Base-by-base conservation (phyloP, 2,797 vertebrate species). In the Karalla daura region DNA sequence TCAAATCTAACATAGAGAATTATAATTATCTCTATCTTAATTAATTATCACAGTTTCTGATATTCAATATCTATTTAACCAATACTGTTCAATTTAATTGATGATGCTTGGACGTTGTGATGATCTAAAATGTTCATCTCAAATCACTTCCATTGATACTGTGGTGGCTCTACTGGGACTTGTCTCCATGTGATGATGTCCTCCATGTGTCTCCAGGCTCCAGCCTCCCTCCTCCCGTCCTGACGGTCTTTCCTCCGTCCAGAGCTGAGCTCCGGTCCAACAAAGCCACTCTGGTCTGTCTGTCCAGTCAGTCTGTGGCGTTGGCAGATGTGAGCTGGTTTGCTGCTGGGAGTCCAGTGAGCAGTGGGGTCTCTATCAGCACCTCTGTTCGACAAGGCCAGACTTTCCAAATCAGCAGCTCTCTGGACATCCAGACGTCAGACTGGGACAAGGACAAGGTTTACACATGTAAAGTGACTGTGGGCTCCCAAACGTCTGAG, bases 191-290 rank as follows among this genome's bases (percentile, higher is more conserved):
- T n/a, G 15, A n/a, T 28, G 27, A 28, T 28, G 27, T 28, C 27
- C 27, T 28, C 8, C 5, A 8, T 28, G 27, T 28, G 27, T 28
- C n/a, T 54, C 10, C 64, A 84, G 77, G 49, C 58, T 67, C 63
- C 54, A 74, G 51, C 13, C 60, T 87, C 37, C 0, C 63, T 67
- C 50, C 73, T 39, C 84, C 81, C 58, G 71, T 86, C 61, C 63
- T 90, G 73, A 90, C 79, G 10, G 28, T 90, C 69, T 78, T 87
- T 51, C 82, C 86, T 86, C 81, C 87, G 0, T 85, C 80, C 85
- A 80, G 43, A 14, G 66, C 78, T 71, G 85, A 89, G 55, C 80
- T 88, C 30, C 53, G 64, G 61, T 45, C 77, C 66, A n/a, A 40
- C 46, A 45, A 59, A 67, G 77, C 51, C 55, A 33, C 86, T 72